Evolutionary conservation across 2,113 vertebrate genomes (phyloP).

Genomic region (Pomatorhinus ruficollis): DNA sequence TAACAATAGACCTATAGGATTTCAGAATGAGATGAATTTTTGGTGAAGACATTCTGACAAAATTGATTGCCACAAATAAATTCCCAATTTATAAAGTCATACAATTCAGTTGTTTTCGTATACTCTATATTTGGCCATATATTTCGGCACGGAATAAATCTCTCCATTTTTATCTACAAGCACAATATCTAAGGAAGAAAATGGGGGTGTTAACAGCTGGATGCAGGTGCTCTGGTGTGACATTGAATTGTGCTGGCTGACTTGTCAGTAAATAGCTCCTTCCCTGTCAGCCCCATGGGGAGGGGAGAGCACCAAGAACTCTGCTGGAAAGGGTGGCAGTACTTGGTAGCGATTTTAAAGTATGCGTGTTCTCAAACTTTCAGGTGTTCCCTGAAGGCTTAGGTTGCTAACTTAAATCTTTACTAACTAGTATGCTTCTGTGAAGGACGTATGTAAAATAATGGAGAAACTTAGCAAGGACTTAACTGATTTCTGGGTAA

Average conservation of each 20-base stretch:
- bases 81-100: background rate
- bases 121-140: background rate
- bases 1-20: background rate
- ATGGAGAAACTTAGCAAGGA: background rate
- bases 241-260: background rate
- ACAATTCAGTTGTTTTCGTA: background rate
- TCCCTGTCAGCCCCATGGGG: background rate
- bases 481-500: background rate
- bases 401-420: background rate
- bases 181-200: background rate
- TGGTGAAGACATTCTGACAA: background rate
- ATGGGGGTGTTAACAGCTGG: rapidly evolving
- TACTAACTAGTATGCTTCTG: background rate
- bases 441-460: background rate
- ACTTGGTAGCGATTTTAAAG: background rate
- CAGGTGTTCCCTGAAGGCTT: background rate
- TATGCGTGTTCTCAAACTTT: background rate
- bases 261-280: background rate
- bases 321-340: background rate
- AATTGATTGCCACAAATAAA: background rate
- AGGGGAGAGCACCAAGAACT: background rate
- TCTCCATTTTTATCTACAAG: background rate
- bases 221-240: background rate
- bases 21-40: background rate
- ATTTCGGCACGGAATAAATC: background rate